Conservation (phyloP, 1,140 invertebrate species). For the Laupala kohalensis region DNA sequence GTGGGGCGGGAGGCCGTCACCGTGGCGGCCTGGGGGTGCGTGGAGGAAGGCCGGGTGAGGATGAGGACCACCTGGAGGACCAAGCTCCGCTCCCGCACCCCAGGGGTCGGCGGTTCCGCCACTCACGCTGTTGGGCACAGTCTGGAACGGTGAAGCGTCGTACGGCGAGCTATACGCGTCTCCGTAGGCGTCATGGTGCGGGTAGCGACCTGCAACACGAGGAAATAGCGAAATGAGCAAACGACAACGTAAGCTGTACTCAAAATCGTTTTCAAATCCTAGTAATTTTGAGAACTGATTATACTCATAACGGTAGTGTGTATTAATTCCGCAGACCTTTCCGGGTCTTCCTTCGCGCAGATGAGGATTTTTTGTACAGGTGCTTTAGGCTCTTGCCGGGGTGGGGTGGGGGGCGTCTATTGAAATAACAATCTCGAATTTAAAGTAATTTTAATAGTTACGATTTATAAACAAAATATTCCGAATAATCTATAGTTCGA, state of each 20-base stretch:
- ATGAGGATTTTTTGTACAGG: too few species aligned
- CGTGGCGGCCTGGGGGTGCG: slow-evolving; percentile 26
- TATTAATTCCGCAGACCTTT: too few species aligned
- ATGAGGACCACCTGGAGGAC: slow-evolving; percentile 20
- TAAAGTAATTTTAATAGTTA: neutral
- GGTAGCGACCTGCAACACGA: slow-evolving; percentile 37
- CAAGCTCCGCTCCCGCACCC: slow-evolving; percentile 25
- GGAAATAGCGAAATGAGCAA: neutral
- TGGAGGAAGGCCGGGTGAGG: slow-evolving; percentile 15
- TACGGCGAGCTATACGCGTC: slow-evolving; percentile 48
- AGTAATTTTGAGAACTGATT: neutral
- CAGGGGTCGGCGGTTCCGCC: slow-evolving; percentile 29
- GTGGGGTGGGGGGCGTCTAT: too few species aligned
- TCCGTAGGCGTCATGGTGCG: slow-evolving; percentile 46
- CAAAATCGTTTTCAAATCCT: neutral
- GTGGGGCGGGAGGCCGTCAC: slow-evolving; percentile 35
- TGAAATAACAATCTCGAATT: neutral
- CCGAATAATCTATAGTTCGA: too few species aligned
- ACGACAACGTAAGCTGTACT: neutral
- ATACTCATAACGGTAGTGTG: neutral
- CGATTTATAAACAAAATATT: too few species aligned
- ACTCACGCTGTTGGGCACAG: slow-evolving; percentile 57
- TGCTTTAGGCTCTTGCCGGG: too few species aligned
- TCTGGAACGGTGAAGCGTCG: slow-evolving; percentile 60
- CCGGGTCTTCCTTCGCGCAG: too few species aligned